Evolutionary conservation across 2,888 invertebrate species (phyloP).

Genomic region (Leucophenga montana): DNA sequence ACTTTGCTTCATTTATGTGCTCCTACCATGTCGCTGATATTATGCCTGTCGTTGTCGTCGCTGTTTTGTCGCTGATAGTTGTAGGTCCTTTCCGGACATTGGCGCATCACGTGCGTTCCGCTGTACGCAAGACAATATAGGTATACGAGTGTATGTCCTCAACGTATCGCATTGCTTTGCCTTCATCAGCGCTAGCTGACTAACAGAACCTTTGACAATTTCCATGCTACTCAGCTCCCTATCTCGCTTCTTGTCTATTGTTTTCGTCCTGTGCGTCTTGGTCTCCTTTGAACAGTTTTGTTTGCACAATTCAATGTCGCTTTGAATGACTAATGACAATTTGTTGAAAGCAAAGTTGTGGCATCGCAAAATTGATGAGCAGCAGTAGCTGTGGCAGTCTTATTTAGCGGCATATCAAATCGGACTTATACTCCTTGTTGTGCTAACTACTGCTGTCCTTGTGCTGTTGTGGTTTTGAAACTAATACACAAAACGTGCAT

Average conservation of each 20-base stretch:
- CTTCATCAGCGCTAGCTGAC: conserved; percentile 27
- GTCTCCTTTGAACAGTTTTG: conserved; percentile 30
- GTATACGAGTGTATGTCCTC: too few species aligned
- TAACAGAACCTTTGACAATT: conserved; percentile 45
- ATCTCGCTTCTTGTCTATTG: neutral
- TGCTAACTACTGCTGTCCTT: neutral
- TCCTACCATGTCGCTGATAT: neutral
- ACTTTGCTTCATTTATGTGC: neutral
- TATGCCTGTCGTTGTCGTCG: neutral
- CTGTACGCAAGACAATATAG: neutral
- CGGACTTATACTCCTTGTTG: neutral
- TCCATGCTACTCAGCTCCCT: conserved; percentile 32
- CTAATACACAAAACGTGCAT: conserved; percentile 22
- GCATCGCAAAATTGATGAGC: conserved; percentile 21
- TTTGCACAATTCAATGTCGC: conserved; percentile 44
- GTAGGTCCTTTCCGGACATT: conserved; percentile 11
- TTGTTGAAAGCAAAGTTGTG: conserved; percentile 31
- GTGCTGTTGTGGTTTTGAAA: neutral
- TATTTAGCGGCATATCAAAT: neutral
- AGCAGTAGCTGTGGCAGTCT: neutral
- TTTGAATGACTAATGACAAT: conserved; percentile 49
- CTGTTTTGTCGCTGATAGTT: neutral
- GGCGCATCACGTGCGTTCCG: conserved; percentile 11
- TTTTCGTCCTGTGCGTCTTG: neutral
- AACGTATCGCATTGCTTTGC: too few species aligned